Evolutionary conservation across 2,888 invertebrate species (phyloP).

Genomic region (Trissoscelio sp.): DNA sequence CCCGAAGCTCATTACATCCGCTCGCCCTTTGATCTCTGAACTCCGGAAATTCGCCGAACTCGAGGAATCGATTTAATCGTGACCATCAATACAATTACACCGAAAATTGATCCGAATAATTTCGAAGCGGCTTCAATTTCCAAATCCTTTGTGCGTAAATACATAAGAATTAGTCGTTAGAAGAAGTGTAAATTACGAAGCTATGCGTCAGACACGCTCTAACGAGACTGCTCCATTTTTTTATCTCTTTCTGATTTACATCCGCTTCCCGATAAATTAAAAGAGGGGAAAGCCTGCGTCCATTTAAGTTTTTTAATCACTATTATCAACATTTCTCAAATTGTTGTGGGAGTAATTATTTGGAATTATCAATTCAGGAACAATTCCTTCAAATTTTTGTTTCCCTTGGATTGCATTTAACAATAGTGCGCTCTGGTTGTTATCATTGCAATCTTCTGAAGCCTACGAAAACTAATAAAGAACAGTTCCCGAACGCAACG

Average conservation of each 20-base stretch:
- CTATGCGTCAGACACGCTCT: constrained; percentile 16
- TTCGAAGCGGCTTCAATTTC: constrained; percentile 1
- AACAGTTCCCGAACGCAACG: constrained; percentile 37
- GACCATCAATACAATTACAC: too few relatives aligned
- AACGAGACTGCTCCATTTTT: constrained; percentile 34
- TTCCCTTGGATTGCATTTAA: too few relatives aligned
- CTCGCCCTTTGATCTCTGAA: constrained; percentile 21
- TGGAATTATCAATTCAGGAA: too few relatives aligned
- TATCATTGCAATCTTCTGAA: constrained; percentile 13
- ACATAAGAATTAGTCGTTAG: not conserved
- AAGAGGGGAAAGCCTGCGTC: too few relatives aligned
- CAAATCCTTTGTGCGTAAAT: constrained; percentile 1
- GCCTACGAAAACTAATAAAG: constrained; percentile 38
- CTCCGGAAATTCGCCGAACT: constrained; percentile 3
- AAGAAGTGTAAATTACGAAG: constrained; percentile 40
- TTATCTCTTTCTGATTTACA: constrained; percentile 1
- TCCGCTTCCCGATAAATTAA: too few relatives aligned
- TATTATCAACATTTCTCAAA: too few relatives aligned
- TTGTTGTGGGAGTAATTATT: too few relatives aligned
- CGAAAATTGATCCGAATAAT: not conserved
- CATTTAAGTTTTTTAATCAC: too few relatives aligned
- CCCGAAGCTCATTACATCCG: constrained; percentile 12
- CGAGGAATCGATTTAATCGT: not conserved
- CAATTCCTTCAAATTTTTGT: not conserved
- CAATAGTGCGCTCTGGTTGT: not conserved